These are phyloP conservation scores for Siniperca undulata DNA, from an alignment of 2,797 vertebrate genomes.

Conservation along the genomic window DNA sequence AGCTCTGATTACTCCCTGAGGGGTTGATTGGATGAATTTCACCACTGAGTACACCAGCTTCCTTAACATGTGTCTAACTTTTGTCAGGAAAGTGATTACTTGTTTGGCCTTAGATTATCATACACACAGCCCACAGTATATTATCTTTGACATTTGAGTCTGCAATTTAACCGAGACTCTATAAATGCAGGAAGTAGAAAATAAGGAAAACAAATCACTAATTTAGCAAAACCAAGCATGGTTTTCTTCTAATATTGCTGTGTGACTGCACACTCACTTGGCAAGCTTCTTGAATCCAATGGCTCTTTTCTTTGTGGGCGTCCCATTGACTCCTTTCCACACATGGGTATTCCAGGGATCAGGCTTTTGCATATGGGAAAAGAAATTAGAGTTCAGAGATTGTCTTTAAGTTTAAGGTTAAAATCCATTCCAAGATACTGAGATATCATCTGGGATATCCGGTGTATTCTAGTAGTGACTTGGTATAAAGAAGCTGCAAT, in stretches of 20 bases:
- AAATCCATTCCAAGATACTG: background rate
- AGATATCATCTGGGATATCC: constrained; percentile 3
- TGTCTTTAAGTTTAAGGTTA: background rate
- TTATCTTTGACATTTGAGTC: constrained; percentile 45
- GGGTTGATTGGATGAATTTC: constrained; percentile 80
- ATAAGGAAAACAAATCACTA: background rate
- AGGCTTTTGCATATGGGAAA: constrained; percentile 76
- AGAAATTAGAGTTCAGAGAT: constrained; percentile 8
- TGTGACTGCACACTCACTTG: constrained; percentile 88
- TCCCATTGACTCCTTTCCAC: constrained; percentile 98
- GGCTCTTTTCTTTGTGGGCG: constrained; percentile 95
- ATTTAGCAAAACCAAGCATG: constrained; percentile 5
- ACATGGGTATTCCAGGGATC: constrained; percentile 96
- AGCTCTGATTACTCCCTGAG: constrained; percentile 79
- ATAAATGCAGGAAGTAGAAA: background rate
- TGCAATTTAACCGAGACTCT: constrained; percentile 1
- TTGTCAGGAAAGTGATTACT: constrained; percentile 53
- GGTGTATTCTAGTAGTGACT: background rate
- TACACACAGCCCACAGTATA: background rate
- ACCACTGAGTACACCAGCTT: constrained; percentile 59
- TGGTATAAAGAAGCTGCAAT: background rate
- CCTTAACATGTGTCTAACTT: constrained; percentile 54
- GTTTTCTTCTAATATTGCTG: background rate
- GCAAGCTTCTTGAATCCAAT: constrained; percentile 99
- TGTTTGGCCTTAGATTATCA: constrained; percentile 32